These are phyloP conservation scores for Pantherophis alleghaniensis DNA, from an alignment of 2,797 vertebrate genomes.

Conservation along the genomic window DNA sequence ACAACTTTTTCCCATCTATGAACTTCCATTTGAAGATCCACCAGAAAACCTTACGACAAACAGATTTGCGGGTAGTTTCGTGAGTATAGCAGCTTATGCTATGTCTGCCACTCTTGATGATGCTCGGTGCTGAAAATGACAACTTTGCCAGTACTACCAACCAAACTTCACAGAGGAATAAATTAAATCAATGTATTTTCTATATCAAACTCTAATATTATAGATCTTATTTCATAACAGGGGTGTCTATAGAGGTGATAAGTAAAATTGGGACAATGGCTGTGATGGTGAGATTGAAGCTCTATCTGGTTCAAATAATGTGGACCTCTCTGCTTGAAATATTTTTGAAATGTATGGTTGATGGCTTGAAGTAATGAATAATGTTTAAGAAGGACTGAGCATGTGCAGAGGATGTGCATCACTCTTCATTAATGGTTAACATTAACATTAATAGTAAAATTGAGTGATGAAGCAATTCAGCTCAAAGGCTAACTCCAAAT, in stretches of 20 bases:
- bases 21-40: not conserved
- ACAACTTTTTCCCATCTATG: not conserved
- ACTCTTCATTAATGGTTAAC: not conserved
- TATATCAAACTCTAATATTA: not conserved
- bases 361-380: not conserved
- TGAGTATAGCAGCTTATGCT: not conserved
- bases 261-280: not conserved
- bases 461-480: not conserved
- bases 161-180: not conserved
- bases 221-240: not conserved
- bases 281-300: not conserved
- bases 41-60: no score
- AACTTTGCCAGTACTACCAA: not conserved
- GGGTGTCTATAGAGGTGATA: not conserved
- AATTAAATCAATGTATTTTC: not conserved
- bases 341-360: not conserved
- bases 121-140: not conserved
- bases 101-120: not conserved
- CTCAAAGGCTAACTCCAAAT: not conserved
- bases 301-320: not conserved
- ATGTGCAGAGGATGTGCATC: not conserved
- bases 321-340: not conserved
- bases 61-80: not conserved
- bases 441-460: no score
- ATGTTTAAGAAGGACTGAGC: no score